A percentile compares a stretch with the other conserved stretches of the same genome.
phyloP scores from a whole-genome alignment of 1,140 invertebrate genomes.

The Acyrthosiphon pisum region DNA sequence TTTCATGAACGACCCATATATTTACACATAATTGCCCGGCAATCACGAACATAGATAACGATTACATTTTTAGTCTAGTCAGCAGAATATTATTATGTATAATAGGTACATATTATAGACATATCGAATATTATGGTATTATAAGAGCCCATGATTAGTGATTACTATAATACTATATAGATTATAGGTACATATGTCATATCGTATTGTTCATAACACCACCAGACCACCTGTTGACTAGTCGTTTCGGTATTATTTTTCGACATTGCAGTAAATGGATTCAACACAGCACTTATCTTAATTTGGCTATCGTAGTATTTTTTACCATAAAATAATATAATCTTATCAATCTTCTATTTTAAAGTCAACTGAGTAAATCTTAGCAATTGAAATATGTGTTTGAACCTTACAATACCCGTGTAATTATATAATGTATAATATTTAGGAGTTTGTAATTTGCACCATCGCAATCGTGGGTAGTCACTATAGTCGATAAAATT shows the following conservation, averaged over 20 bases:
- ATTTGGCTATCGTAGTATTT: not conserved
- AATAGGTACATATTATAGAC: not conserved
- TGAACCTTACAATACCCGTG: not conserved
- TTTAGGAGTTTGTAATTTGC: not conserved
- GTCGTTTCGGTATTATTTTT: not conserved
- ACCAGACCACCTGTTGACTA: not conserved
- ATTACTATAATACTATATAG: not conserved
- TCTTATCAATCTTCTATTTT: not conserved
- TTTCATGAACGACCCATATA: not conserved
- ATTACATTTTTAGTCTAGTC: not conserved
- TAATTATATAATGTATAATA: not conserved
- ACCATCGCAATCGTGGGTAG: not conserved
- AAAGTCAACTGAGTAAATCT: not conserved
- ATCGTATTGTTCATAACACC: too few relatives aligned
- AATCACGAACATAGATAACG: not conserved
- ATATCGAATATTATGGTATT: not conserved
- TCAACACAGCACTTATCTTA: not conserved
- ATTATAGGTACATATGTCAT: too few relatives aligned
- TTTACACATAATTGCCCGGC: not conserved
- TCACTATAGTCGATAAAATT: too few relatives aligned
- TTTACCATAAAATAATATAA: not conserved
- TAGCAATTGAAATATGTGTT: not conserved
- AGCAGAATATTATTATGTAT: not conserved
- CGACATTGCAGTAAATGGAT: not conserved
- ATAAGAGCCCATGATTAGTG: not conserved